Conservation (phyloP, 2,113 vertebrate genomes). For the Mus pahari region DNA sequence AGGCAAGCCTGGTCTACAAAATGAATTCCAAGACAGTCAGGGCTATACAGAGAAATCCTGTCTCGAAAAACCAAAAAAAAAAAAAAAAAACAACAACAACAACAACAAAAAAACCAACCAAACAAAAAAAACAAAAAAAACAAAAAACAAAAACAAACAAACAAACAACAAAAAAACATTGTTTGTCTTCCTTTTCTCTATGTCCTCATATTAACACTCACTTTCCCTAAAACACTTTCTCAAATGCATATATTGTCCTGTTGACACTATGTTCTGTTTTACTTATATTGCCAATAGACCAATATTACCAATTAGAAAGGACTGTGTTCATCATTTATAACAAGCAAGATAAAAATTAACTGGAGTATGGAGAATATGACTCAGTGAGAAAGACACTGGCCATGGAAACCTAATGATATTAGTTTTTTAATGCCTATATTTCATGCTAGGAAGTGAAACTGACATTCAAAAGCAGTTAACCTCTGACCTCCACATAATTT, state of each 20-base stretch:
- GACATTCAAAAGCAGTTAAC: neutral
- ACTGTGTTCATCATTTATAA: neutral
- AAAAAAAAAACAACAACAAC: too few relatives aligned
- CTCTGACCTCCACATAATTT: neutral
- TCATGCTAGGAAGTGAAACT: too few relatives aligned
- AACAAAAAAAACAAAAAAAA: too few relatives aligned
- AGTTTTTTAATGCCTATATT: neutral
- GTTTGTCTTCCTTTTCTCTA: neutral
- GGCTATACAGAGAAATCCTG: too few relatives aligned
- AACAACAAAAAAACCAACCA: too few relatives aligned
- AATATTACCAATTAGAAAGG: neutral
- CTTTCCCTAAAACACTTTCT: neutral
- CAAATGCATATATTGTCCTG: neutral
- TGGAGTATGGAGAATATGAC: neutral
- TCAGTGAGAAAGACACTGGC: neutral
- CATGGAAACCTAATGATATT: neutral
- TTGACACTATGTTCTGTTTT: neutral
- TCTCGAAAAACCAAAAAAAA: too few relatives aligned
- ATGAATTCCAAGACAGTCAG: too few relatives aligned
- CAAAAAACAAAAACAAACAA: too few relatives aligned
- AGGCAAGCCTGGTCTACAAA: too few relatives aligned
- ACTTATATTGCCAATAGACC: neutral
- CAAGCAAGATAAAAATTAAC: neutral
- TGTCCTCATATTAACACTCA: neutral
- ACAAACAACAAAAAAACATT: too few relatives aligned